Evolutionary conservation across 2,797 vertebrate genomes (phyloP), one percentile per base, ranked within the genome.

Genomic region (Pseudopleuronectes americanus): DNA sequence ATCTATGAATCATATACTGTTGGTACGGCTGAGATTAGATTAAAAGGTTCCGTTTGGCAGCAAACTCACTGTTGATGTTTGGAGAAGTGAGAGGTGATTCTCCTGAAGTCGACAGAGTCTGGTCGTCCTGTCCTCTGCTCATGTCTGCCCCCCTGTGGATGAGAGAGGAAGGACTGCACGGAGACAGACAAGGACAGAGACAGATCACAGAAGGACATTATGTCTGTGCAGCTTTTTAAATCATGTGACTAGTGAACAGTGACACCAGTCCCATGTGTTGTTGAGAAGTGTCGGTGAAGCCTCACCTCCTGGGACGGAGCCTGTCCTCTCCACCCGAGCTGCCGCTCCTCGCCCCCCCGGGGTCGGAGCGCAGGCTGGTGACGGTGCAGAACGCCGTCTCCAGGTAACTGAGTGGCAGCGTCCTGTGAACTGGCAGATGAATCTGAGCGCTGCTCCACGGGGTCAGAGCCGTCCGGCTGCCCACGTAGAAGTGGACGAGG

Each of bases 391-490:
- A 97, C 68, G 94, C 94, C 68, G 93, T 94, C 77, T 98, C 96
- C 86, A 98, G 92, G 92, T 95, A 95, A 41, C 94, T 92, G 72
- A 98, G 91, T 0, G 97, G 97, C 74, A 97, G 93, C 6, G 94
- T 97, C 76, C 97, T 94, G 92, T 96, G 97, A 60, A 97, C 95
- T 0, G 97, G 96, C 65, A 88, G 94, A 78, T 96, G 95, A 77
- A 98, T 92, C 77, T 95, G 93, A 71, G 96, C 96, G 0, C 94
- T 90, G 0, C 96, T 97, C 88, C 96, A 92, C 77, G 89, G 93
- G 0, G 96, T 97, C 89, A 98, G 87, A 0, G 93, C 85, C 33
- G 92, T 94, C 67, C 87, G 92, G 89, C 95, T 96, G 65, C 95
- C 96, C 87, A 95, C 94, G 0, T 96, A 96, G 83, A 96, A 97